Evolutionary conservation across 2,888 invertebrate species (phyloP).

Genomic region (Synergus laeviventris): DNA sequence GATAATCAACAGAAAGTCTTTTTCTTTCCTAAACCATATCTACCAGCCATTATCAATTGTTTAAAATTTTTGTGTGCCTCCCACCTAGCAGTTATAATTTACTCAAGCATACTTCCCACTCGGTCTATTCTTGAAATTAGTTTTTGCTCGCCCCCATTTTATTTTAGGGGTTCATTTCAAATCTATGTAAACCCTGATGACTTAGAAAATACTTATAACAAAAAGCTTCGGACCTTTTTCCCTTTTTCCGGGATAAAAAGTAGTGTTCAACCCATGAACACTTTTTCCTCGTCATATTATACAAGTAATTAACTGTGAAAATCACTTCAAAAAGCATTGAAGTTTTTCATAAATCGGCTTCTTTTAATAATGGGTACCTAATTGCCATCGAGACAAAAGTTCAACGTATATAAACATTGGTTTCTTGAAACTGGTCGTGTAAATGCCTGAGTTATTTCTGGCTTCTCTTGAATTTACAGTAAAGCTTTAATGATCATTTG

Average conservation of each 20-base stretch:
- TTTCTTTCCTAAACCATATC: background rate
- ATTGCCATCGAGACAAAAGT: background rate
- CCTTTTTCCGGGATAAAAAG: background rate
- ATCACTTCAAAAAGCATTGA: background rate
- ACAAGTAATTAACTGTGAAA: background rate
- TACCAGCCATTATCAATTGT: background rate
- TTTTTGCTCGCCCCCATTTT: background rate
- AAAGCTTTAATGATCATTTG: slow-evolving; percentile 9
- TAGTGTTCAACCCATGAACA: background rate
- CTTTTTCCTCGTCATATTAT: background rate
- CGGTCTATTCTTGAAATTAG: slow-evolving; percentile 12
- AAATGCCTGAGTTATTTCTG: slow-evolving; percentile 21
- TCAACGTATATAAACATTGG: background rate
- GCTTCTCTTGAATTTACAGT: background rate
- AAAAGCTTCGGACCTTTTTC: background rate
- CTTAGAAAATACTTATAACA: background rate
- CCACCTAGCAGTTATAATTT: background rate
- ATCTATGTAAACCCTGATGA: background rate
- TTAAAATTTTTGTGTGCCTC: background rate
- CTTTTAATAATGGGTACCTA: background rate
- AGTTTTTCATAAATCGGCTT: background rate
- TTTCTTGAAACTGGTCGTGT: slow-evolving; percentile 1
- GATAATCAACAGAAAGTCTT: no score
- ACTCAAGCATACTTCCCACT: background rate
- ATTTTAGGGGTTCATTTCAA: background rate